phyloP scores from a whole-genome alignment of 2,888 invertebrate genomes.

The Andrena dorsata region DNA sequence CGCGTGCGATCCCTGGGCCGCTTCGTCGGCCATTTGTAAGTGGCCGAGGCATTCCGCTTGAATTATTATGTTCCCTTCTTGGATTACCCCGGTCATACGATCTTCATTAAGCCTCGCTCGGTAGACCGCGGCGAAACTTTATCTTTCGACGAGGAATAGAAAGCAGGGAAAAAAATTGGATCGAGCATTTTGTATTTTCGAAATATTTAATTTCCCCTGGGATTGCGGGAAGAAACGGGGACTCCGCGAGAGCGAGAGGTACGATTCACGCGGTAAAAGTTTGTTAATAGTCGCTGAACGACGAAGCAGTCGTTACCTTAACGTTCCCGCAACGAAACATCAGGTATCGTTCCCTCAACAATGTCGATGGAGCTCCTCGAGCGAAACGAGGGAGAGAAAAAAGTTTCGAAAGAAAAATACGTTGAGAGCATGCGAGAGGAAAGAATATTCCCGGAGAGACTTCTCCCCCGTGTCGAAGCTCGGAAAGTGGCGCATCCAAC shows the following conservation, averaged over 20 bases:
- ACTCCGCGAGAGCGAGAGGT: neutral
- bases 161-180: neutral
- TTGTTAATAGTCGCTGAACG: slow-evolving; percentile 27
- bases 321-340: slow-evolving; percentile 23
- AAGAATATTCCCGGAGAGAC: slow-evolving; percentile 43
- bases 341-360: slow-evolving; percentile 34
- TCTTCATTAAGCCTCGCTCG: slow-evolving; percentile 51
- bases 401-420: slow-evolving; percentile 54
- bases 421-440: slow-evolving; percentile 47
- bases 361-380: slow-evolving; percentile 11
- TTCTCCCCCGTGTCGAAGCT: slow-evolving; percentile 70
- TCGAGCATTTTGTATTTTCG: neutral
- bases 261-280: slow-evolving; percentile 21
- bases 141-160: neutral
- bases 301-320: slow-evolving; percentile 28
- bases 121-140: neutral
- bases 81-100: slow-evolving; percentile 36
- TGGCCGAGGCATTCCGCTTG: slow-evolving; percentile 36
- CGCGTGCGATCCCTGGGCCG: slow-evolving; percentile 49
- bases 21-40: slow-evolving; percentile 52
- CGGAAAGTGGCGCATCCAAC: slow-evolving; percentile 72
- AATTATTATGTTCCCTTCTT: slow-evolving; percentile 49
- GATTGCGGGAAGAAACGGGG: neutral
- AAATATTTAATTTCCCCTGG: neutral
- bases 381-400: slow-evolving; percentile 8